A percentile compares a stretch with the other conserved stretches of the same genome.
These are phyloP conservation scores for Kuschelorhynchus macadamiae DNA, from an alignment of 2,888 invertebrate species.

Conservation along the genomic window DNA sequence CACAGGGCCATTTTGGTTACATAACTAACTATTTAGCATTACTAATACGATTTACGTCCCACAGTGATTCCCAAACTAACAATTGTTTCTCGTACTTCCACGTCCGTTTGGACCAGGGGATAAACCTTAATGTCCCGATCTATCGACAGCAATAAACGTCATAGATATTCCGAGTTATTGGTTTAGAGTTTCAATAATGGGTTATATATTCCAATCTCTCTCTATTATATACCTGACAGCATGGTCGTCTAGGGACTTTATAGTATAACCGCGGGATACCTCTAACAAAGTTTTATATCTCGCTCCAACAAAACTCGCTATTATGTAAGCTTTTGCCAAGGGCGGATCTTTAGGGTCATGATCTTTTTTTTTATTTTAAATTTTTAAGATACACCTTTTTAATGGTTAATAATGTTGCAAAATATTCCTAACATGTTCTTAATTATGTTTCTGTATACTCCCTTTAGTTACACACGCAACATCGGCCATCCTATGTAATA, in stretches of 20 bases:
- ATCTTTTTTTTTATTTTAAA: too few relatives aligned
- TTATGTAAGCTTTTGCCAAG: not conserved
- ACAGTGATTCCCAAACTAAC: too few relatives aligned
- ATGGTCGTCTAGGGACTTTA: slow-evolving; percentile 17
- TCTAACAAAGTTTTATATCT: slow-evolving; percentile 18
- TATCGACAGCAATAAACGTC: slow-evolving; percentile 21
- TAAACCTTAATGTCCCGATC: slow-evolving; percentile 10
- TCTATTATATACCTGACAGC: slow-evolving; percentile 12
- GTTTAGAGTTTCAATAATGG: slow-evolving; percentile 28
- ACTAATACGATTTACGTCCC: too few relatives aligned
- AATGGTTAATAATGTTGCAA: too few relatives aligned
- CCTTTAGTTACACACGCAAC: too few relatives aligned
- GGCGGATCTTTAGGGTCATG: slow-evolving; percentile 11
- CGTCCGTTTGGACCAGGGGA: not conserved
- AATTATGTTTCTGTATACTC: too few relatives aligned
- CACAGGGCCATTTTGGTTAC: too few relatives aligned
- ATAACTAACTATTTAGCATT: too few relatives aligned
- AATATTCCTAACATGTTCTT: too few relatives aligned
- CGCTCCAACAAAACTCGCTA: slow-evolving; percentile 9
- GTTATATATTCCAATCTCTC: slow-evolving; percentile 27
- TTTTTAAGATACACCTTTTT: too few relatives aligned
- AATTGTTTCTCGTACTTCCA: not conserved
- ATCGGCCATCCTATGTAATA: too few relatives aligned
- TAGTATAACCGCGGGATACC: slow-evolving; percentile 25
- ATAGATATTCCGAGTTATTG: slow-evolving; percentile 24